Conservation (phyloP, 2,888 invertebrate species). For the Matsumyia berberina region DNA sequence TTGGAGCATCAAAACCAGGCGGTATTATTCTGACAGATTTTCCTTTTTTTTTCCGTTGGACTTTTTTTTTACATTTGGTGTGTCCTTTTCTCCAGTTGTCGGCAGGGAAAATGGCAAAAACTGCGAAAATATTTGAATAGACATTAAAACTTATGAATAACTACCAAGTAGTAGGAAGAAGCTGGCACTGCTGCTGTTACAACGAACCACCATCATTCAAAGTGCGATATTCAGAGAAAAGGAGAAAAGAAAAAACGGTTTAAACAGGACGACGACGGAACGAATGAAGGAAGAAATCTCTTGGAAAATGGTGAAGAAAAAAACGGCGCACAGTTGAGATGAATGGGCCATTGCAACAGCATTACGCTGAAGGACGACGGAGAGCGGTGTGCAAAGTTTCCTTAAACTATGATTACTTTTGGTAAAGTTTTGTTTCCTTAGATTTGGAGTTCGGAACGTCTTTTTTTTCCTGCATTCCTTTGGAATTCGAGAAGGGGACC, state of each 20-base stretch:
- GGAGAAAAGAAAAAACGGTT: constrained; percentile 21
- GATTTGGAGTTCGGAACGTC: constrained; percentile 32
- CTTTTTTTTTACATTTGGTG: constrained; percentile 36
- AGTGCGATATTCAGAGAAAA: constrained; percentile 31
- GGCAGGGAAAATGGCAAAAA: constrained; percentile 65
- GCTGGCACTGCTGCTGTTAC: constrained; percentile 29
- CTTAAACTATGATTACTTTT: constrained; percentile 75
- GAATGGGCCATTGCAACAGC: constrained; percentile 63
- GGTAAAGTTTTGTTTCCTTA: constrained; percentile 63
- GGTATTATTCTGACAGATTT: constrained; percentile 71
- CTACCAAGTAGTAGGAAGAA: constrained; percentile 55
- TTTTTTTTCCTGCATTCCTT: neutral
- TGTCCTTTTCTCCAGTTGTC: constrained; percentile 57
- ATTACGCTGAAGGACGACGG: constrained; percentile 64
- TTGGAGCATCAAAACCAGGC: constrained; percentile 74
- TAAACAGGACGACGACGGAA: constrained; percentile 46
- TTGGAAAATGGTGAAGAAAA: constrained; percentile 10
- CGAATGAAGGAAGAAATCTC: constrained; percentile 58
- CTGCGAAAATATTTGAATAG: constrained; percentile 76
- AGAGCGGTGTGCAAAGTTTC: constrained; percentile 62
- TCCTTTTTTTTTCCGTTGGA: constrained; percentile 9
- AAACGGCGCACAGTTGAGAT: constrained; percentile 33
- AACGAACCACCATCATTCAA: constrained; percentile 35
- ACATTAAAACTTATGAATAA: constrained; percentile 77
- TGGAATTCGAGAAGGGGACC: constrained; percentile 16